These are phyloP conservation scores for Cybosia mesomella DNA, from an alignment of 2,888 invertebrate species.

Conservation along the genomic window DNA sequence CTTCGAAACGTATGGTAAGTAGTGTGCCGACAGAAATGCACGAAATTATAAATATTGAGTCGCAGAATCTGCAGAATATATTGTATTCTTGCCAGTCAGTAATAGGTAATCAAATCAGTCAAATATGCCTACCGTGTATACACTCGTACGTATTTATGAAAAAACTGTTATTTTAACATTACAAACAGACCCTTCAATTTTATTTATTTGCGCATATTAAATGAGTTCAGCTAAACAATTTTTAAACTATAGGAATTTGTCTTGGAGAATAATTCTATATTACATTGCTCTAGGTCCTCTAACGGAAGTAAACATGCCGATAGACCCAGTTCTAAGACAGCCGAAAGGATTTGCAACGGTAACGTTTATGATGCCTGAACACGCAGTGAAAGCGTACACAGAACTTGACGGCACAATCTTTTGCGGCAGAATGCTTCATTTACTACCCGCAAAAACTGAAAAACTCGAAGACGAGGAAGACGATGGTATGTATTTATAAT, in stretches of 20 bases:
- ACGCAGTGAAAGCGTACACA: conserved; percentile 95
- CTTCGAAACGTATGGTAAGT: conserved; percentile 94
- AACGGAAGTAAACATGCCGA: conserved; percentile 95
- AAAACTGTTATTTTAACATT: no score
- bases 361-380: conserved; percentile 97
- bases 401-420: conserved; percentile 96
- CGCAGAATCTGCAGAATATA: no score
- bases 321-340: conserved; percentile 93
- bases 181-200: no score
- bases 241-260: neutral
- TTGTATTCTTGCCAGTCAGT: no score
- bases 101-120: no score
- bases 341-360: conserved; percentile 97
- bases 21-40: neutral
- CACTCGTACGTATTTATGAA: no score
- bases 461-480: conserved; percentile 77
- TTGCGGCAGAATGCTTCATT: conserved; percentile 97
- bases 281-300: conserved; percentile 89
- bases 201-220: no score
- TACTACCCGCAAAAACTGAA: conserved; percentile 94
- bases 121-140: no score
- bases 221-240: no score
- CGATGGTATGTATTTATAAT: conserved; percentile 64
- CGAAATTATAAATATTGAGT: no score
- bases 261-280: neutral